Evolutionary conservation across 2,113 vertebrate species (phyloP), one percentile per base, ranked within the genome.

Genomic region (Pachypanchax playfairii): DNA sequence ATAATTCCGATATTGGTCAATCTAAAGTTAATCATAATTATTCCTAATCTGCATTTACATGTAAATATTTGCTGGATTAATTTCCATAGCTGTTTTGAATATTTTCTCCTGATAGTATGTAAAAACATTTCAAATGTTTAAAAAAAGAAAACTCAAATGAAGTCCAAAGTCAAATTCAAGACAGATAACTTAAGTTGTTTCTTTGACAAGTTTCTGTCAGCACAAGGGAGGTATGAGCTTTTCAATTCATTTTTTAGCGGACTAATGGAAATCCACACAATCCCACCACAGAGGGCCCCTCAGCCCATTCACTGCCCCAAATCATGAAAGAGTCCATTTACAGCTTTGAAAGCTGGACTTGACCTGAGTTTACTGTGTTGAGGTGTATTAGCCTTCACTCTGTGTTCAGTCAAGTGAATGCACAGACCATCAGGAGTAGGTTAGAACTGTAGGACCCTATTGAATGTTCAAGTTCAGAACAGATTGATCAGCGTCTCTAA

Each of bases 241-340:
- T 70, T 79, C 49, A 51, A 42, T 59, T 20, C 49, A 49, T 49
- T 76, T 85, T 86, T 76, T 75, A 78, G 63, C 15, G 43, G 61
- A 60, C 44, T 43, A 54, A 17, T 84, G 72, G 57, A 84, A 87
- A 88, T 75, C 79, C 73, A 79, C 70, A 70, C 75, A 57, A 41
- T 55, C 56, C 73, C 44, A 59, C 67, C 64, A 68, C 74, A 67
- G 63, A 79, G 69, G 67, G 54, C 70, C 61, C 31, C 42, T n/a
- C 17, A 54, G 58, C 61, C 55, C 65, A 70, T 77, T 75, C 71
- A 83, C 47, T 8, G 52, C 56, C 47, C n/a, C 46, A 11, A 13
- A 48, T 69, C 61, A 83, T 86, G 87, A 89, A 89, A 87, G 85
- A 57, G 41, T 58, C 72, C 74, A 74, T 88, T 88, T 84, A 86